A percentile compares a stretch with the other conserved stretches of the same genome.
Conservation (phyloP, 2,888 invertebrate genomes). For the Cataglyphis albicans region DNA sequence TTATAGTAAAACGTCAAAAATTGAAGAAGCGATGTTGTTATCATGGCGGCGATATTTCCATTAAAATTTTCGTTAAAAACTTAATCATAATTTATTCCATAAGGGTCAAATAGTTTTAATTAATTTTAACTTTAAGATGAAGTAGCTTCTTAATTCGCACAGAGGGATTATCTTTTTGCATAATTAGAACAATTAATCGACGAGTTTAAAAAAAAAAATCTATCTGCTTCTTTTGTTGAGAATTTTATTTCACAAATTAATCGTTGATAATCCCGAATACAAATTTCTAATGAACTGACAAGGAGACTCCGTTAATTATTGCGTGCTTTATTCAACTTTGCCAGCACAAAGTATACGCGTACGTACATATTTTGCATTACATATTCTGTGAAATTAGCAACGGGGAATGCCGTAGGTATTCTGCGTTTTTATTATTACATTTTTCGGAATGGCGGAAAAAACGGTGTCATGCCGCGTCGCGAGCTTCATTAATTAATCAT, state of each 20-base stretch:
- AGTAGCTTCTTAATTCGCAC: constrained; percentile 10
- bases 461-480: neutral
- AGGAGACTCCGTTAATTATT: constrained; percentile 39
- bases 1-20: neutral
- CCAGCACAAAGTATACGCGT: neutral
- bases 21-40: neutral
- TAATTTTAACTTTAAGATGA: constrained; percentile 27
- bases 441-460: constrained; percentile 16
- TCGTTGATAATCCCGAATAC: constrained; percentile 45
- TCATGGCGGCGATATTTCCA: neutral
- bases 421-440: constrained; percentile 32
- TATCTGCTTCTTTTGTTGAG: neutral
- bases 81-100: neutral
- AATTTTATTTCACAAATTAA: constrained; percentile 27
- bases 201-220: constrained; percentile 36
- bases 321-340: constrained; percentile 8
- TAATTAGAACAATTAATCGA: constrained; percentile 35
- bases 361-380: neutral
- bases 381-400: constrained; percentile 35
- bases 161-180: constrained; percentile 19
- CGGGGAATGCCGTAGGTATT: constrained; percentile 16
- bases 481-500: constrained; percentile 51
- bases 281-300: constrained; percentile 61
- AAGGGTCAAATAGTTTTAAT: constrained; percentile 19
- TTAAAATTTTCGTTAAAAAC: neutral